Percentiles rank a stretch among this genome's conserved stretches.
Evolutionary conservation across 2,113 vertebrate genomes (phyloP).

Genomic region (Channa maculata): DNA sequence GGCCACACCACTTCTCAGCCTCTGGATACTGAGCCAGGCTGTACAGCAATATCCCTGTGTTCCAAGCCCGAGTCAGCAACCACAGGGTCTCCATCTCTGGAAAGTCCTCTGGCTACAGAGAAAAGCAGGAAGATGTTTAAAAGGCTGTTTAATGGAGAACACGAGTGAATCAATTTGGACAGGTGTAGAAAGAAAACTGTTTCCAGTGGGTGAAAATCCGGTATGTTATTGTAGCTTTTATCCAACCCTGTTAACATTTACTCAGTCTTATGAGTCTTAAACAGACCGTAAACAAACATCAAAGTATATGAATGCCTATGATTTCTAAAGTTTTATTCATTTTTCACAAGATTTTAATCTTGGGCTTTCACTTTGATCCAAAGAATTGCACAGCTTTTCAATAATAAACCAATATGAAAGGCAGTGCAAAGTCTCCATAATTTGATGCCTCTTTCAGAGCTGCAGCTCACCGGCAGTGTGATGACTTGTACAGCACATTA

Average conservation of each 20-base stretch:
- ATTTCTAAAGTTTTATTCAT: slow-evolving; percentile 50
- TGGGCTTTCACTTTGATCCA: slow-evolving; percentile 68
- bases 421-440: slow-evolving; percentile 70
- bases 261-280: slow-evolving; percentile 16
- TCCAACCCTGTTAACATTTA: slow-evolving; percentile 53
- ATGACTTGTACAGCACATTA: slow-evolving; percentile 76
- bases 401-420: slow-evolving; percentile 62
- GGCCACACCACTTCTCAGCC: slow-evolving; percentile 90
- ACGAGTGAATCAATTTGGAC: slow-evolving; percentile 39
- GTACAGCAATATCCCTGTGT: slow-evolving; percentile 89
- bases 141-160: slow-evolving; percentile 39
- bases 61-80: slow-evolving; percentile 94
- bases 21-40: slow-evolving; percentile 82
- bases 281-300: slow-evolving; percentile 26
- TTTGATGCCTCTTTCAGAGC: slow-evolving; percentile 74
- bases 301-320: slow-evolving; percentile 22
- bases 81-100: slow-evolving; percentile 91
- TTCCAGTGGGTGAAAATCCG: slow-evolving; percentile 8
- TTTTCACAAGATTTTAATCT: slow-evolving; percentile 60
- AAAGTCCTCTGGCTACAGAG: slow-evolving; percentile 78
- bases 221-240: slow-evolving; percentile 29
- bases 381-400: slow-evolving; percentile 65
- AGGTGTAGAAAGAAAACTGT: slow-evolving; percentile 25
- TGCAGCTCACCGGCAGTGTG: slow-evolving; percentile 71
- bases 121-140: slow-evolving; percentile 48